Evolutionary conservation across 2,888 invertebrate genomes (phyloP), one percentile per base, ranked within the genome.

Genomic region (Spialia ferax): DNA sequence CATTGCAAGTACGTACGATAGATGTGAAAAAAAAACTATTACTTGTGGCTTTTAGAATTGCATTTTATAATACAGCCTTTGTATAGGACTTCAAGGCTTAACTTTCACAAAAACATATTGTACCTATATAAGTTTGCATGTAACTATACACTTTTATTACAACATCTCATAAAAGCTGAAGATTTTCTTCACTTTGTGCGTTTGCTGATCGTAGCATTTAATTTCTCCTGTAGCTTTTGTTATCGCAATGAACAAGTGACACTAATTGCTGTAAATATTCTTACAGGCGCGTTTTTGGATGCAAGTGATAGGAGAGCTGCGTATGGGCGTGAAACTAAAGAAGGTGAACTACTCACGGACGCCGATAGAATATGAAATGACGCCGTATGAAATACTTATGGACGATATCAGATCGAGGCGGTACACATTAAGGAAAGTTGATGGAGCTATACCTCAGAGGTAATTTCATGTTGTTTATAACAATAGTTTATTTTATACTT

Each of bases 331-430:
- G 8, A 97, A 98, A 85, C 94, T 99, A 85, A 99, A 98, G 94
- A 99, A 99, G 89, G 94, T 97, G 29, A 96, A 96, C 84, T 95
- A 95, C 85, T 95, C 96, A 71, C 94, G 96, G 79, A 95, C 97
- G 11, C 97, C 97, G 8, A 96, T 97, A 70, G 98, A 99, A 88
- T 99, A 97, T 88, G 98, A 98, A 88, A 91, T 99, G 77, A 99
- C 99, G 55, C 99, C 99, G 13, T 99, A 99, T 84, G 99, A 99
- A 93, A 98, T 98, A 82, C 95, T 99, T 67, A 98, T 99, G 97
- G 98, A 99, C 85, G 99, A 99, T 84, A 99, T 99, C 81, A 95
- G 98, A 77, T 96, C 97, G 70, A 96, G 97, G 85, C 95, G 98
- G 83, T 99, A 98, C 93, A 97, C 97, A 81, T 94, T 99, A 77